A percentile compares a stretch with the other conserved stretches of the same genome.
phyloP scores from a whole-genome alignment of 2,797 vertebrate species.

The Pitangus sulphuratus region DNA sequence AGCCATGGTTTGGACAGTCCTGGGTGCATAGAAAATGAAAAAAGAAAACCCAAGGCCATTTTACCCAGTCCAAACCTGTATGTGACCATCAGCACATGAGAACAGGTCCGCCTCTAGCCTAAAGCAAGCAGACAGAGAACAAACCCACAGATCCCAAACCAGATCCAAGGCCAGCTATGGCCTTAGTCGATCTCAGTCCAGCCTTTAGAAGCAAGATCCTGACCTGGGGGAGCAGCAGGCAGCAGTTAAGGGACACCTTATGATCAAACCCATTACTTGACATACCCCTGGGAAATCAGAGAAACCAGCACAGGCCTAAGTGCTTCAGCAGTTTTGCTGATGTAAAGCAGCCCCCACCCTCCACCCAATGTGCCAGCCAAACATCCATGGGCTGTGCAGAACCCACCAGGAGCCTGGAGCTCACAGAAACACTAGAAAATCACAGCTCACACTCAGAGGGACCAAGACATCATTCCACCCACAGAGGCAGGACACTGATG shows the following conservation, averaged over 20 bases:
- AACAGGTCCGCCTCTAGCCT: not conserved
- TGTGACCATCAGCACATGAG: not conserved
- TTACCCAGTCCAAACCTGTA: not conserved
- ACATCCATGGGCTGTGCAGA: not conserved
- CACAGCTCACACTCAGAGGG: not conserved
- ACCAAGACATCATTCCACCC: not conserved
- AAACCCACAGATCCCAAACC: not conserved
- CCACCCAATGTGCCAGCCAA: not conserved
- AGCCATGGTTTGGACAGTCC: slow-evolving; percentile 90
- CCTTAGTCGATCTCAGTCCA: not conserved
- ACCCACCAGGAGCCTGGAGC: not conserved
- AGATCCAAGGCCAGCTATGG: not conserved
- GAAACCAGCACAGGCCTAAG: not conserved
- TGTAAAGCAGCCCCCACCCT: not conserved
- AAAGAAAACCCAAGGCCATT: not conserved
- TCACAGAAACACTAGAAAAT: not conserved
- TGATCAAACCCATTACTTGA: not conserved
- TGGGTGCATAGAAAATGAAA: slow-evolving; percentile 27
- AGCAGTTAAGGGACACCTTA: not conserved
- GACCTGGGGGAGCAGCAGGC: not conserved
- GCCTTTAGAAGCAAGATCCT: not conserved
- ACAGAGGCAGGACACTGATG: not conserved
- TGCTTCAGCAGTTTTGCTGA: not conserved
- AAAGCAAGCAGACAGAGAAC: not conserved
- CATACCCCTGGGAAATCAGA: not conserved